Evolutionary conservation across 1,140 invertebrate genomes (phyloP), one percentile per base, ranked within the genome.

Genomic region (Choristoneura fumiferana): DNA sequence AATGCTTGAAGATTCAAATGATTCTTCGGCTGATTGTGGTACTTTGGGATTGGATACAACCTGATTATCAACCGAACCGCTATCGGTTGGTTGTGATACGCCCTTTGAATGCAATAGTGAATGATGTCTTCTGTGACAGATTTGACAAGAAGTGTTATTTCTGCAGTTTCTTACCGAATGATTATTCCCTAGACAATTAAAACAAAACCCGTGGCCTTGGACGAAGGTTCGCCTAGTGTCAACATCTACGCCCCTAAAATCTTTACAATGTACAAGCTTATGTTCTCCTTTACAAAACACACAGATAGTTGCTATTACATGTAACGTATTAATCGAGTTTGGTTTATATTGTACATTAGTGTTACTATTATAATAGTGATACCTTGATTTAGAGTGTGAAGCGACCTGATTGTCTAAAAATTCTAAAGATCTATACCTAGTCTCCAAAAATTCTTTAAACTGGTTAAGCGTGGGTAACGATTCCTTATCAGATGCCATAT

Each of bases 401-500:
- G 13, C 5, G 1, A 9, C 5, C 8, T 43, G 5, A 8, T 10
- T 43, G 9, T 14, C 12, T 6, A 29, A 29, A 43, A 58, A 60
- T 61, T 70, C 61, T 17, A 70, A 38, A 2, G 67, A 39, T 18
- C 64, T 35, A 60, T 55, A 69, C 18, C 57, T 40, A 35, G 37
- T 58, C 45, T 35, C 57, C 8, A 70, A 14, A 58, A 70, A 70
- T 15, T 43, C 39, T 18, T 10, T 10, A 18, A 43, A 43, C 14
- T 43, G 13, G 39, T 9, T 4, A 6, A 43, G 12, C 14, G 5
- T 12, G 5, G 6, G 8, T 3, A 14, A 14, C 3, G 13, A 15
- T 15, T 8, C 5, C 17, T 2, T 8, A 8, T 43, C 12, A 2
- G 8, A 12, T 15, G 12, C 12, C 17, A 29, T 29, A 6, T 43